Percentiles rank a stretch among this genome's conserved stretches.
Evolutionary conservation across 2,888 invertebrate genomes (phyloP).

Genomic region (Tenthredo mesomela): DNA sequence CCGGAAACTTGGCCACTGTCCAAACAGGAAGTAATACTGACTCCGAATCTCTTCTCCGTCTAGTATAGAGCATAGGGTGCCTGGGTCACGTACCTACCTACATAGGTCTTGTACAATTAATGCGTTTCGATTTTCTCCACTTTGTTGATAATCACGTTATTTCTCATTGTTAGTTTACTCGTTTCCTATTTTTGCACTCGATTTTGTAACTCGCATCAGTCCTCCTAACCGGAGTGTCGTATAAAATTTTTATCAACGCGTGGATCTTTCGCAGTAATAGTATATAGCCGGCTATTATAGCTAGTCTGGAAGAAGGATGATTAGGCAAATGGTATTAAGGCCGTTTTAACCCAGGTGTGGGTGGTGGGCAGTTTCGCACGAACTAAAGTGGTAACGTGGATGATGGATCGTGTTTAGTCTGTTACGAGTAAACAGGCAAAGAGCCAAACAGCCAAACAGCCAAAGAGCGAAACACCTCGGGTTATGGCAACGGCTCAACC

Average conservation of each 20-base stretch:
- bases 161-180: background rate
- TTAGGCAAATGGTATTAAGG: constrained; percentile 43
- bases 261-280: background rate
- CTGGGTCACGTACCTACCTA: background rate
- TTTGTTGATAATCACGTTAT: constrained; percentile 72
- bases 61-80: background rate
- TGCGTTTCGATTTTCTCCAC: constrained; percentile 68
- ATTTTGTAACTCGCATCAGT: background rate
- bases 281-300: background rate
- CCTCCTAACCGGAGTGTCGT: background rate
- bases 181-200: background rate
- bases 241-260: constrained; percentile 1
- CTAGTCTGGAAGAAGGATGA: constrained; percentile 7
- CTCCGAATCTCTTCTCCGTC: constrained; percentile 54
- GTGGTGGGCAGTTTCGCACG: constrained; percentile 19
- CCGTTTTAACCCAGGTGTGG: constrained; percentile 8
- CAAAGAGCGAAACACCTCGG: constrained; percentile 11
- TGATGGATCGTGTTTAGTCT: constrained; percentile 66
- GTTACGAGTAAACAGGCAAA: constrained; percentile 66
- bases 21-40: constrained; percentile 72
- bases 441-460: constrained; percentile 42
- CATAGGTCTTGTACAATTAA: background rate
- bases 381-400: constrained; percentile 46
- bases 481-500: constrained; percentile 29
- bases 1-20: constrained; percentile 71